Conservation (phyloP, 92 coral and sea anemone genomes). For the Pocillopora meandrina region DNA sequence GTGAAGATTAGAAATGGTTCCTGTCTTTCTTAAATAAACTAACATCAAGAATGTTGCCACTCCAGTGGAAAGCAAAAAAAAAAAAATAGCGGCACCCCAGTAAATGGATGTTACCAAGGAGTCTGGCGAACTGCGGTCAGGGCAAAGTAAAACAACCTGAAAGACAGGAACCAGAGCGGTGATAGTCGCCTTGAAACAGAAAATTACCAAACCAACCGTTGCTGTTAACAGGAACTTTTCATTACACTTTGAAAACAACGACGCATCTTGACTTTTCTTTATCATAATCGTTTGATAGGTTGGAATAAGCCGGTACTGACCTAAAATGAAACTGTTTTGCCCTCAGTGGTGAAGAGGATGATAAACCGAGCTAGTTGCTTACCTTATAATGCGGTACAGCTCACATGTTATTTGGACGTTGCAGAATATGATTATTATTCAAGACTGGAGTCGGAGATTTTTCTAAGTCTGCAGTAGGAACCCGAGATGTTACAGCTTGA, state of each 20-base stretch:
- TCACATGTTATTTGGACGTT: not conserved
- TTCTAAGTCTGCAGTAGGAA: constrained; percentile 41
- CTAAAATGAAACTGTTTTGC: not conserved
- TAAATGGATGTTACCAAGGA: not conserved
- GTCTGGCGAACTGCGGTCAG: not conserved
- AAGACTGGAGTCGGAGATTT: constrained; percentile 53
- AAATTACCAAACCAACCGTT: constrained; percentile 6
- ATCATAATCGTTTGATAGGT: not conserved
- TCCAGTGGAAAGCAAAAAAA: too few relatives aligned
- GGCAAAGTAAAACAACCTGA: not conserved
- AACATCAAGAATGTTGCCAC: not conserved
- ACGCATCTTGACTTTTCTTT: not conserved
- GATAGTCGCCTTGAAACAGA: not conserved
- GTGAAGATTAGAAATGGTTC: constrained; percentile 7
- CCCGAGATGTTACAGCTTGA: constrained; percentile 51
- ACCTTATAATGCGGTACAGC: too few relatives aligned
- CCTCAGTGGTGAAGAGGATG: not conserved
- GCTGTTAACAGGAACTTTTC: not conserved
- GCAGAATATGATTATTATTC: constrained; percentile 3
- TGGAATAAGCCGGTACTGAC: not conserved
- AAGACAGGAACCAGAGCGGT: not conserved
- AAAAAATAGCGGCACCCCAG: not conserved
- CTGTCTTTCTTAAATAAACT: not conserved
- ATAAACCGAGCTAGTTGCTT: too few relatives aligned
- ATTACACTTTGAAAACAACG: not conserved